Base-by-base conservation (phyloP, 1,140 invertebrate species). In the Danaus melanippus region DNA sequence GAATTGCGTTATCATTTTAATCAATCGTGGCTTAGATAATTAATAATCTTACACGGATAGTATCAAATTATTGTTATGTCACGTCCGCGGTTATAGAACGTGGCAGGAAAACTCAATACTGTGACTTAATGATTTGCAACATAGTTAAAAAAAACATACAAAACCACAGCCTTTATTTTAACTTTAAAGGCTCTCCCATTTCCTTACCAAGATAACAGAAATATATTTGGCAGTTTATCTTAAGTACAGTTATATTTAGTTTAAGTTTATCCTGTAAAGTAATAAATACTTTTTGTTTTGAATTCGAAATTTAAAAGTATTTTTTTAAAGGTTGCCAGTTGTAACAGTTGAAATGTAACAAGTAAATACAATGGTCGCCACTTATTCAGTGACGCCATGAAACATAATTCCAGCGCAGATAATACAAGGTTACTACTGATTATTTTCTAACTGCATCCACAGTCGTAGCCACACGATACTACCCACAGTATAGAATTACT, bases 131-230 rank as follows among this genome's bases (percentile, higher is more conserved):
- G 17, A 12, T 57, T 53, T 45, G 56, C 51, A 47, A 51, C 49
- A 62, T 51, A 56, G 55, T 56, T 58, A 17, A 53, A 57, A 44
- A 45, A 67, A 58, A 66, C 60, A 56, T 48, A 42, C 9, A 56
- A 43, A 40, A 50, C 59, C 46, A 64, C 69, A 48, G 44, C 10
- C 49, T 60, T 57, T 70, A 67, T 67, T n/a, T n/a, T n/a, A n/a
- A n/a, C n/a, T n/a, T 64, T 62, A n/a, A 47, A 53, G 64, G 42
- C 66, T 66, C 60, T 66, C 69, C 69, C 54, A 62, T 40, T 68
- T 74, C 66, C 69, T 62, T 52, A 51, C 42, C 11, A 50, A 43
- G 64, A 60, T 61, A 70, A 32, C 42, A 12, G 50, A 43, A 66
- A 60, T 61, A 70, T 66, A 68, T 64, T 62, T 48, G 50, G 46